These are phyloP conservation scores for Okamejei kenojei DNA, from an alignment of 2,797 vertebrate genomes.

Conservation along the genomic window DNA sequence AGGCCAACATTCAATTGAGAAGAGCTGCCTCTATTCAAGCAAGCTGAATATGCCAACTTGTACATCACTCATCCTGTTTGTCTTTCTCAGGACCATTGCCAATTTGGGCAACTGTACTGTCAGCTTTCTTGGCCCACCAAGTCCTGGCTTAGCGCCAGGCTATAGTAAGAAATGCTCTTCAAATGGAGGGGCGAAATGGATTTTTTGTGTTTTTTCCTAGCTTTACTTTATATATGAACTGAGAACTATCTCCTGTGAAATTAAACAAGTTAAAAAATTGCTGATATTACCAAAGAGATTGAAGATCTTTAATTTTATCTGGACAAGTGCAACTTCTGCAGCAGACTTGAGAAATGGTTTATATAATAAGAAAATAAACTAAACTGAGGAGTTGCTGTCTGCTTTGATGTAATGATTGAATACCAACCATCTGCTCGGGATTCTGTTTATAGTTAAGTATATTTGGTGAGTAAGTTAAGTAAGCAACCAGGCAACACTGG, in stretches of 20 bases:
- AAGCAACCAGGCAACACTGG: neutral
- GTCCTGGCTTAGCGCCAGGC: neutral
- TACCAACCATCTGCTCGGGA: neutral
- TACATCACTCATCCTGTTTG: neutral
- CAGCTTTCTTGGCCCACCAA: neutral
- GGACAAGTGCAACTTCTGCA: neutral
- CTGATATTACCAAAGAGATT: neutral
- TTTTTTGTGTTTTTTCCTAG: neutral
- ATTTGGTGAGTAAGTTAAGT: neutral
- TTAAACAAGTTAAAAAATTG: neutral
- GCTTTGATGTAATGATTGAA: neutral
- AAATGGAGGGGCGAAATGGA: neutral
- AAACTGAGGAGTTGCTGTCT: neutral
- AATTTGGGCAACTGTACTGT: neutral
- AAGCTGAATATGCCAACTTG: neutral
- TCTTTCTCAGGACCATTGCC: neutral
- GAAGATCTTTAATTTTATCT: neutral
- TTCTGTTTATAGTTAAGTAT: neutral
- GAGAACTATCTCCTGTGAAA: neutral
- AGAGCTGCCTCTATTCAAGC: neutral
- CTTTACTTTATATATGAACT: neutral
- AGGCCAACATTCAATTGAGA: neutral
- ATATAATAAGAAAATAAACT: neutral
- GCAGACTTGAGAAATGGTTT: neutral
- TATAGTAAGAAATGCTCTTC: neutral